A percentile compares a stretch with the other conserved stretches of the same genome.
These are phyloP conservation scores for Caenorhabditis sp. DNA, from an alignment of 2,888 invertebrate genomes.

Conservation along the genomic window DNA sequence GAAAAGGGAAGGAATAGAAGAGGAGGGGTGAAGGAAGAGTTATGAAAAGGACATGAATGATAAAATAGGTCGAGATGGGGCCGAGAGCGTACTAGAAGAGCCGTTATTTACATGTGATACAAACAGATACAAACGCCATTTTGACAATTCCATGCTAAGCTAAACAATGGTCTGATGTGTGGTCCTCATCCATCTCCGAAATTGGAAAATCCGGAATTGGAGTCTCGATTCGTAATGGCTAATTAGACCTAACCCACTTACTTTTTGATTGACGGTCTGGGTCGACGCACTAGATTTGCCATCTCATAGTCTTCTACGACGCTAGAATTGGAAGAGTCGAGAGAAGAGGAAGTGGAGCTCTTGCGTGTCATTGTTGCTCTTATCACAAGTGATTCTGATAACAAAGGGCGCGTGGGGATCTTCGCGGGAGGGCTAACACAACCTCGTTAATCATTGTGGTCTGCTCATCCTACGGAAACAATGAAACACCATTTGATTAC, in stretches of 20 bases:
- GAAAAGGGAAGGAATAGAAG: conserved; percentile 17
- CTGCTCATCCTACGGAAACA: conserved; percentile 34
- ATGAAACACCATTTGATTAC: conserved; percentile 54
- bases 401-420: conserved; percentile 19
- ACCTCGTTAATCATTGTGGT: conserved; percentile 60
- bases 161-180: neutral
- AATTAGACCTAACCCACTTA: conserved; percentile 30
- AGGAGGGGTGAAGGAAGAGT: conserved; percentile 16
- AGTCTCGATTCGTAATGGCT: neutral
- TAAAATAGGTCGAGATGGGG: conserved; percentile 32
- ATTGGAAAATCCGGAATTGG: neutral
- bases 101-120: conserved; percentile 5
- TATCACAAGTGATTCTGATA: conserved; percentile 41
- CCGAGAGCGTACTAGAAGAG: neutral
- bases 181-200: conserved; percentile 5
- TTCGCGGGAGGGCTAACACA: conserved; percentile 31
- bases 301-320: conserved; percentile 21
- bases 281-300: conserved; percentile 21
- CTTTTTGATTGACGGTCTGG: conserved; percentile 18
- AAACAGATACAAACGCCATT: neutral
- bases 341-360: conserved; percentile 30
- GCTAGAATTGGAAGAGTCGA: conserved; percentile 1
- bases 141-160: too few species aligned
- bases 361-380: conserved; percentile 27
- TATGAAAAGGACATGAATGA: conserved; percentile 55